Evolutionary conservation across 2,113 vertebrate species (phyloP).

Genomic region (Hassar affinis): DNA sequence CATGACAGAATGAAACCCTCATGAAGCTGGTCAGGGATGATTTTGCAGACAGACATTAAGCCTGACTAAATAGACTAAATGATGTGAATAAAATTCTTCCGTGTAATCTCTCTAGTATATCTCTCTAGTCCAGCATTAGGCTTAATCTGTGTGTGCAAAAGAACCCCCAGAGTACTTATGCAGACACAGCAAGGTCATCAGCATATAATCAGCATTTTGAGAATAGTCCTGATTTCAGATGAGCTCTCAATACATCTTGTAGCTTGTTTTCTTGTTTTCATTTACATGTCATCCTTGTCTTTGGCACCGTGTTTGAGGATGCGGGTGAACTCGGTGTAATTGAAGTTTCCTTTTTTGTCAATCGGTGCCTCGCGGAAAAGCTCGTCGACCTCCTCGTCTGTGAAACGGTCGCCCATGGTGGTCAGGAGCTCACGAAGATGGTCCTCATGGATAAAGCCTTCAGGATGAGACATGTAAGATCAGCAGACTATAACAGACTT

Average conservation of each 20-base stretch:
- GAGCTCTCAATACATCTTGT: background rate
- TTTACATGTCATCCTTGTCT: slow-evolving; percentile 53
- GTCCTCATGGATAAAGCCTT: slow-evolving; percentile 52
- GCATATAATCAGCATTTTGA: background rate
- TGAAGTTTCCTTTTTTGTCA: slow-evolving; percentile 55
- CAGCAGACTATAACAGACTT: background rate
- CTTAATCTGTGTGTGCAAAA: background rate
- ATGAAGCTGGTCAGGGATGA: background rate
- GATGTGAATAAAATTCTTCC: background rate
- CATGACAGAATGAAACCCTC: background rate
- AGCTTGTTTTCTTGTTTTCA: background rate
- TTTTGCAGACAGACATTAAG: background rate
- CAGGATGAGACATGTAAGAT: background rate
- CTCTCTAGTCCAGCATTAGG: background rate
- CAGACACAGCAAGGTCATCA: background rate
- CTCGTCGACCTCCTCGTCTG: slow-evolving; percentile 54
- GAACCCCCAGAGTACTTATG: background rate
- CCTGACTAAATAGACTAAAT: background rate
- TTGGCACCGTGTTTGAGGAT: slow-evolving; percentile 55
- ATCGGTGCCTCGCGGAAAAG: slow-evolving; percentile 52
- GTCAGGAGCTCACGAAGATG: slow-evolving; percentile 52
- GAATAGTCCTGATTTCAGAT: slow-evolving; percentile 12
- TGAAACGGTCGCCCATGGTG: slow-evolving; percentile 55
- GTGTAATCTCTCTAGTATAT: background rate
- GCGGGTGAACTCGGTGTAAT: slow-evolving; percentile 54